Evolutionary conservation across 2,113 vertebrate genomes (phyloP).

Genomic region (Cygnus buccinator): DNA sequence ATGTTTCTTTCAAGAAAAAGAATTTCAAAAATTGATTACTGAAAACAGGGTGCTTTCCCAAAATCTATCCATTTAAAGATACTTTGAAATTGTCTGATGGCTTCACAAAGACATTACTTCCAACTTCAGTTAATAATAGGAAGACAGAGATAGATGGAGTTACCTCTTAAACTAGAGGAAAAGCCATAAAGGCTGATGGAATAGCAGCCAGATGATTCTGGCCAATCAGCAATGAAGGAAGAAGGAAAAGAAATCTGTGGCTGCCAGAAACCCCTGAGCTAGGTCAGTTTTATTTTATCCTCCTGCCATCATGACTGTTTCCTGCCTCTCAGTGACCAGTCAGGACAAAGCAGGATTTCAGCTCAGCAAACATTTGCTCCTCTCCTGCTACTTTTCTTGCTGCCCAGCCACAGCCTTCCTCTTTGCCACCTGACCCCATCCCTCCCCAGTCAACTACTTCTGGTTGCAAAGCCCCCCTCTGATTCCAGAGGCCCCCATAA

Average conservation of each 20-base stretch:
- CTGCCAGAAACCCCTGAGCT: neutral
- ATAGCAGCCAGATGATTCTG: neutral
- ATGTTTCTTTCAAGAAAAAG: neutral
- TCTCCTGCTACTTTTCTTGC: neutral
- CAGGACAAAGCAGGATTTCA: neutral
- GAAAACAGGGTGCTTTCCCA: neutral
- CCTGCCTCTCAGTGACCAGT: rapidly evolving
- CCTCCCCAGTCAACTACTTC: neutral
- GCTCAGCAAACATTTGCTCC: neutral
- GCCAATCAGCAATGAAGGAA: rapidly evolving
- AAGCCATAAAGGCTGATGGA: neutral
- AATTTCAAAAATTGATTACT: neutral
- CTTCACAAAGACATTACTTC: conserved; percentile 1
- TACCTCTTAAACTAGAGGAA: neutral
- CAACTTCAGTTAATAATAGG: neutral
- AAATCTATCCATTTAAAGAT: neutral
- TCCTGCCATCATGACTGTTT: rapidly evolving
- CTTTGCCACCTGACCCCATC: too few relatives aligned
- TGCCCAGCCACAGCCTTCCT: neutral
- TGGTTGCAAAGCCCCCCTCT: neutral
- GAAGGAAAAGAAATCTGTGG: rapidly evolving
- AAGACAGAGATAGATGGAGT: neutral
- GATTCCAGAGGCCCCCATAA: neutral
- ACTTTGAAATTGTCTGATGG: neutral
- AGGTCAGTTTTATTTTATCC: neutral